Conservation (phyloP, 2,888 invertebrate species). For the Acleris holmiana region DNA sequence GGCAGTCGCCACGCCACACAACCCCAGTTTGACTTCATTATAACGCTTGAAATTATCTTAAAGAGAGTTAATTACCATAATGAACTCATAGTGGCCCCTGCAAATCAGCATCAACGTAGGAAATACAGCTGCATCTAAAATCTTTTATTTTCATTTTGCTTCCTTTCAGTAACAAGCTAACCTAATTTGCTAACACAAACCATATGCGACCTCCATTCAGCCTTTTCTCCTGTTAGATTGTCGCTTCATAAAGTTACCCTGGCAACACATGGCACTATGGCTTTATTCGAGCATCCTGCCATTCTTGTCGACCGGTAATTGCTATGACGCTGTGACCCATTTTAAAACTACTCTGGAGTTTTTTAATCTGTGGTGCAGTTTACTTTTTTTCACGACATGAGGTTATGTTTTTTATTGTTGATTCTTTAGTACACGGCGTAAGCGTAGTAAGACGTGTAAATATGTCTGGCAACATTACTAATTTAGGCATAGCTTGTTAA, state of each 20-base stretch:
- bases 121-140: not conserved
- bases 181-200: not conserved
- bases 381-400: conserved; percentile 2
- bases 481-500: too few relatives aligned
- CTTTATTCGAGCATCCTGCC: conserved; percentile 31
- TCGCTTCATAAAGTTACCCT: conserved; percentile 20
- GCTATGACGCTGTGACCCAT: conserved; percentile 37
- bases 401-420: not conserved
- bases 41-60: too few relatives aligned
- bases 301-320: conserved; percentile 34
- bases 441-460: too few relatives aligned
- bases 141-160: not conserved
- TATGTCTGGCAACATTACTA: too few relatives aligned
- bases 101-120: not conserved
- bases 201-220: conserved; percentile 10
- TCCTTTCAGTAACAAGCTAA: not conserved
- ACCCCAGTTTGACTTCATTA: too few relatives aligned
- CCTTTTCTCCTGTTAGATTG: conserved; percentile 20
- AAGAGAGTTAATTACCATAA: too few relatives aligned
- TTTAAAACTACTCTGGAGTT: conserved; percentile 18
- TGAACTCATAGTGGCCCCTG: too few relatives aligned
- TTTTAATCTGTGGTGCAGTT: conserved; percentile 33
- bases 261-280: conserved; percentile 29
- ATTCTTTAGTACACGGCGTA: too few relatives aligned
- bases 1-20: too few relatives aligned